Base-by-base conservation (phyloP, 1,140 invertebrate species). In the Anastrepha obliqua region DNA sequence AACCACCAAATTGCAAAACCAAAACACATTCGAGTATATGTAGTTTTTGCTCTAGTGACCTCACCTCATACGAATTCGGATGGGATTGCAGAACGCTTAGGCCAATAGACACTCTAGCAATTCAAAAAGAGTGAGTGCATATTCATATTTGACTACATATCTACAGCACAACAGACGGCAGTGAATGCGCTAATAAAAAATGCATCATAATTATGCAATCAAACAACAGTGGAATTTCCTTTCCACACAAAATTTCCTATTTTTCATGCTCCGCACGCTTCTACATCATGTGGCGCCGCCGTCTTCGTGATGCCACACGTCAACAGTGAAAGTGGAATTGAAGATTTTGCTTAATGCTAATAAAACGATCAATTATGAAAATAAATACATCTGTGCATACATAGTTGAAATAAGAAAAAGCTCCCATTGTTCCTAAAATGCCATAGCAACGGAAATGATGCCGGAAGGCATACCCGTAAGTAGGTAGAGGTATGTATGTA, bases 361-460 rank as follows among this genome's bases (percentile, higher is more conserved):
- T 81, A 81, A 81, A 81, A 58, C 47, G 74, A 9, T 81, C 74
- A 81, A 81, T 81, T 81, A 81, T 81, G 47, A 81, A n/a, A 81
- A 55, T 29, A 55, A 51, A 81, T 20, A 29, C 29, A 29, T 29
- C 29, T 29, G 29, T 29, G 29, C 20, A 55, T 29, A 81, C 55
- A 81, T 5, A 9, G 47, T 55, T 47, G 44, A 74, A 47, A 74
- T 74, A 42, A 39, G 64, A 67, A 74, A 74, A 11, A 11, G 6
- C n/a, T 29, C n/a, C 47, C 74, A 81, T 81, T 81, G 74, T 81
- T 55, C 55, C 74, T 29, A 81, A 29, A 5, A 44, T 20, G 17
- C 47, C n/a, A 29, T n/a, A 58, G 74, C 74, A 42, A 3, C 51
- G 47, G 51, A 81, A 81, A 55, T 81, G 74, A n/a, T 81, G 74